These are phyloP conservation scores for Temnothorax ravouxi DNA, from an alignment of 2,888 invertebrate species.

Conservation along the genomic window DNA sequence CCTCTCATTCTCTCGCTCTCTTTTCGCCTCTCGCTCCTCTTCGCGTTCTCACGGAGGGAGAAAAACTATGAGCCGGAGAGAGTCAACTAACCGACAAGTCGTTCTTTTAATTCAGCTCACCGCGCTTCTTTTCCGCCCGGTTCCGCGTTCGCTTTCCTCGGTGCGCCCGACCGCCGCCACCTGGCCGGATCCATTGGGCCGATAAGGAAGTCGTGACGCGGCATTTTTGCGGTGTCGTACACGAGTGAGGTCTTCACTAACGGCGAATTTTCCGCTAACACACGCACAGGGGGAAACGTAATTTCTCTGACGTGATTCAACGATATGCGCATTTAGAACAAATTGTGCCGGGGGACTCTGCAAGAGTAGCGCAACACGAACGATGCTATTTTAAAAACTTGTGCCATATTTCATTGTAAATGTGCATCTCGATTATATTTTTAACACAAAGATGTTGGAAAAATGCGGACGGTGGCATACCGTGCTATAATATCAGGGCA, in stretches of 20 bases:
- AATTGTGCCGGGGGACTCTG: neutral
- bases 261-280: slow-evolving; percentile 45
- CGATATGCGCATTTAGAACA: neutral
- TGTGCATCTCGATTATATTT: neutral
- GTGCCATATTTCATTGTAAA: neutral
- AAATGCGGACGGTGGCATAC: neutral
- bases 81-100: slow-evolving; percentile 84
- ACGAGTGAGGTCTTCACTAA: slow-evolving; percentile 36
- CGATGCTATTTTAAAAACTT: neutral
- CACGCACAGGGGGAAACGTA: neutral
- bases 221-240: slow-evolving; percentile 50
- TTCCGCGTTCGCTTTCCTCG: slow-evolving; percentile 58
- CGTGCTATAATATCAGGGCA: neutral
- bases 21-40: slow-evolving; percentile 48
- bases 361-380: neutral
- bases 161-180: slow-evolving; percentile 52
- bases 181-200: slow-evolving; percentile 67
- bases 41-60: slow-evolving; percentile 84
- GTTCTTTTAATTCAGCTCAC: slow-evolving; percentile 82
- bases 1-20: slow-evolving; percentile 82
- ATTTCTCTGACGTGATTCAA: slow-evolving; percentile 30
- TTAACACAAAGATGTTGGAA: neutral
- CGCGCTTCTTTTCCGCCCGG: slow-evolving; percentile 68
- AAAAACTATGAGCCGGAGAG: slow-evolving; percentile 67
- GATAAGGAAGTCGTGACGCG: slow-evolving; percentile 62